phyloP scores from a whole-genome alignment of 1,140 invertebrate genomes.

The Colletes gigas region DNA sequence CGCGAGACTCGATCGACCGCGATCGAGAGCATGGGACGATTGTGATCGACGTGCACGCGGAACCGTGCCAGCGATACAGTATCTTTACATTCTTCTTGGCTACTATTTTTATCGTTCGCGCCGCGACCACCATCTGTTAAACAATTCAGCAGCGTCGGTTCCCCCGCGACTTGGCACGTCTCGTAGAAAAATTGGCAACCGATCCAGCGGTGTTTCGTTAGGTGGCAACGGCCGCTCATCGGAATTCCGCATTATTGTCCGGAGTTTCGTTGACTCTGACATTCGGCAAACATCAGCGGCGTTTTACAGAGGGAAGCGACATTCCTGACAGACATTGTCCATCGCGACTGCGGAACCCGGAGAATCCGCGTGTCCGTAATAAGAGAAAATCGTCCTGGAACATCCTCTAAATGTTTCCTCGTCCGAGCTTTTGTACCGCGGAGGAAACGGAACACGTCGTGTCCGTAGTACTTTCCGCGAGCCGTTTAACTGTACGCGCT shows the following conservation, averaged over 20 bases:
- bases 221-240: conserved; percentile 10
- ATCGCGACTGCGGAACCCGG: neutral
- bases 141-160: conserved; percentile 30
- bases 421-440: neutral
- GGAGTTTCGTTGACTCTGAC: conserved; percentile 38
- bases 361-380: conserved; percentile 31
- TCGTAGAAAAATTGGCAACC: conserved; percentile 49
- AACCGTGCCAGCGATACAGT: conserved; percentile 54
- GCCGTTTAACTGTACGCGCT: neutral
- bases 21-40: conserved; percentile 10
- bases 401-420: neutral
- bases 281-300: conserved; percentile 40
- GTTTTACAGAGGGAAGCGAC: conserved; percentile 6
- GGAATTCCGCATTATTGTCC: conserved; percentile 47
- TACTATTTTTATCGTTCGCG: conserved; percentile 53
- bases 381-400: conserved; percentile 6
- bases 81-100: conserved; percentile 47
- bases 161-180: conserved; percentile 54
- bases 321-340: conserved; percentile 6
- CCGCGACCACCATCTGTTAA: conserved; percentile 14
- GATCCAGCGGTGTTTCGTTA: conserved; percentile 39
- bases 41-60: conserved; percentile 50
- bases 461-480: neutral
- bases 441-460: conserved; percentile 1
- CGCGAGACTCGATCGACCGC: conserved; percentile 13